A percentile compares a stretch with the other conserved stretches of the same genome.
Conservation (phyloP, 2,113 vertebrate species). For the Apeltes quadracus region DNA sequence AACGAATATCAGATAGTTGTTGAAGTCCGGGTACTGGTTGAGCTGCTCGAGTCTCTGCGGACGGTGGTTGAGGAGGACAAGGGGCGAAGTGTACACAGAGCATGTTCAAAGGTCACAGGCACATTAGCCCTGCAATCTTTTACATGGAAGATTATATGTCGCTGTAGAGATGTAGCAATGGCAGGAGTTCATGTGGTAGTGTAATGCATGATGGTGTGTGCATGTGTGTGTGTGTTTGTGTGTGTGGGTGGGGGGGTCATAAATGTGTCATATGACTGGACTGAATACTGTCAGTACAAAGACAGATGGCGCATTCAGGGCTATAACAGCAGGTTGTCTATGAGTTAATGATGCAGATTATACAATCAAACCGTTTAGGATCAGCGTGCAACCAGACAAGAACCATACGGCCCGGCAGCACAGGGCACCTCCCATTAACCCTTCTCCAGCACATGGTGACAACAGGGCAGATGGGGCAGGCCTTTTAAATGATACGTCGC, state of each 20-base stretch:
- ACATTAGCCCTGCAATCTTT: neutral
- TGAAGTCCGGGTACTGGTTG: conserved; percentile 98
- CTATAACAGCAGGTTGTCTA: conserved; percentile 27
- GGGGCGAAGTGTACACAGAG: neutral
- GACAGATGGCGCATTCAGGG: conserved; percentile 53
- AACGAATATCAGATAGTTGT: conserved; percentile 99
- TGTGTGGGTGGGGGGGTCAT: conserved; percentile 13
- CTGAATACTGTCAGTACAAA: neutral
- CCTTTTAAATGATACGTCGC: neutral
- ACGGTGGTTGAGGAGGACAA: conserved; percentile 82
- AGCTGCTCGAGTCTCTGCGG: conserved; percentile 97
- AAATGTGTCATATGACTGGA: conserved; percentile 38
- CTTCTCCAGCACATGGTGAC: neutral
- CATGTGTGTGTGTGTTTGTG: neutral
- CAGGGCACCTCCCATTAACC: neutral
- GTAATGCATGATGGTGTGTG: conserved; percentile 3
- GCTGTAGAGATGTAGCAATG: neutral
- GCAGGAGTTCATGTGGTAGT: conserved; percentile 1
- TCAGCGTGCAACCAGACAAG: conserved; percentile 18
- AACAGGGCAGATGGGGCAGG: neutral
- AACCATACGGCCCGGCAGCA: conserved; percentile 7
- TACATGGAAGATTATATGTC: neutral
- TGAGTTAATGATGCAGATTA: conserved; percentile 49
- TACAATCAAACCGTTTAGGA: conserved; percentile 40
- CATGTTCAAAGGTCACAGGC: conserved; percentile 34